Percentiles rank a stretch among this genome's conserved stretches.
These are phyloP conservation scores for Bombus sibiricus DNA, from an alignment of 1,140 invertebrate species.

Conservation along the genomic window DNA sequence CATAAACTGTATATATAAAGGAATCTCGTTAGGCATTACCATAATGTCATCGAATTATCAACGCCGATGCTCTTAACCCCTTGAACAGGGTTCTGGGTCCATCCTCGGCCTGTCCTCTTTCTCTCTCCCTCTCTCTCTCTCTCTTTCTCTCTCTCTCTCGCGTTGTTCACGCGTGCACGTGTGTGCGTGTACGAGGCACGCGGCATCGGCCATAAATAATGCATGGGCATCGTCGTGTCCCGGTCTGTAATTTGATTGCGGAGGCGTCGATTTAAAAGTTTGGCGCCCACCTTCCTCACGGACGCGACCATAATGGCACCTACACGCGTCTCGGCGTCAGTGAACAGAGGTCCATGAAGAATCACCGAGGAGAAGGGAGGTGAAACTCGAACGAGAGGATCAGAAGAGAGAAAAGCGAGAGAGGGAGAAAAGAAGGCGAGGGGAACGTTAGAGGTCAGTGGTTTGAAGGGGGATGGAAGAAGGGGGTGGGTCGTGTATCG, in stretches of 20 bases:
- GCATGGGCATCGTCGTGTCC: conserved; percentile 74
- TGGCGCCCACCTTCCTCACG: conserved; percentile 69
- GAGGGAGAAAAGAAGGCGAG: too few species aligned
- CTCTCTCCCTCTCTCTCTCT: too few species aligned
- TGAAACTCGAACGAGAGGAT: not conserved
- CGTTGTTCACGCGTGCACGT: not conserved
- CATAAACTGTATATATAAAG: conserved; percentile 46
- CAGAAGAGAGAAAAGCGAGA: not conserved
- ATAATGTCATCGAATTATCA: conserved; percentile 69
- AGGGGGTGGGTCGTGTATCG: conserved; percentile 58
- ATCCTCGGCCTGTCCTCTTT: not conserved
- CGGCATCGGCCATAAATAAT: conserved; percentile 78
- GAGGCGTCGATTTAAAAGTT: conserved; percentile 77
- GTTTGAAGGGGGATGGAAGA: conserved; percentile 26
- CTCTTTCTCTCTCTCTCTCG: not conserved
- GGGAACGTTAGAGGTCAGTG: too few species aligned
- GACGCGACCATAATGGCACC: conserved; percentile 69
- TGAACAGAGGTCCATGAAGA: not conserved
- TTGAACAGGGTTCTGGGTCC: not conserved
- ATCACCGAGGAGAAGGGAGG: not conserved
- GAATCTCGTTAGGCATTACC: conserved; percentile 64
- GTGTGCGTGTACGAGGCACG: conserved; percentile 65
- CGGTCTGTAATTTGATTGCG: conserved; percentile 79
- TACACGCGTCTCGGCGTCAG: conserved; percentile 44
- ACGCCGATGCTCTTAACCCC: conserved; percentile 53